Conservation (phyloP, 1,140 invertebrate genomes). For the Anoplolepis gracilipes region DNA sequence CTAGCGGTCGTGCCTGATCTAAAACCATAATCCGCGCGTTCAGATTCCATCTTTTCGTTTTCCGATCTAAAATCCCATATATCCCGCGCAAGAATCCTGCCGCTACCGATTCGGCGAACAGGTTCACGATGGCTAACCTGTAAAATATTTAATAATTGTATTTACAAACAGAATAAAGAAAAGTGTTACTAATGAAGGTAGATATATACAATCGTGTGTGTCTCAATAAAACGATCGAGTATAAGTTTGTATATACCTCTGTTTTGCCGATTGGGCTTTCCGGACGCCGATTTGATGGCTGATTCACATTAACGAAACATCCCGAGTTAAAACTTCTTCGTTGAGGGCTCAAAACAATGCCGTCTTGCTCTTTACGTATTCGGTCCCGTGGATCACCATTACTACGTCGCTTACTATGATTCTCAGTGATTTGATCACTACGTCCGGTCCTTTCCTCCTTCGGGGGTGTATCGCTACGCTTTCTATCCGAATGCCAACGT, state of each 20-base stretch:
- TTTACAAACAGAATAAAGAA: neutral
- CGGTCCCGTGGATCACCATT: constrained; percentile 92
- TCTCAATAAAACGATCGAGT: neutral
- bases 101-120: constrained; percentile 91
- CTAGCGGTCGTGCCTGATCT: constrained; percentile 75
- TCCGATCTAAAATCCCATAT: constrained; percentile 86
- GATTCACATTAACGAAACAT: constrained; percentile 88
- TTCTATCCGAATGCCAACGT: constrained; percentile 87
- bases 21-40: constrained; percentile 81
- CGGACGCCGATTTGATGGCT: constrained; percentile 84
- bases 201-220: neutral
- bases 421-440: constrained; percentile 79
- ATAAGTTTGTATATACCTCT: constrained; percentile 74
- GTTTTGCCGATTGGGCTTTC: constrained; percentile 86
- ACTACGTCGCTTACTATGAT: constrained; percentile 84
- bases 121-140: constrained; percentile 85
- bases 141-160: constrained; percentile 27
- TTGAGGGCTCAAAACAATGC: constrained; percentile 93
- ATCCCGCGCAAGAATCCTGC: constrained; percentile 91
- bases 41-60: constrained; percentile 84
- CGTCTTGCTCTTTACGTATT: constrained; percentile 93
- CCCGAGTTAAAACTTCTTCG: constrained; percentile 93
- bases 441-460: constrained; percentile 86
- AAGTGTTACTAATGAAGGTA: neutral
- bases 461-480: constrained; percentile 87